Base-by-base conservation (phyloP, 2,797 vertebrate species). In the Antennarius maculatus region DNA sequence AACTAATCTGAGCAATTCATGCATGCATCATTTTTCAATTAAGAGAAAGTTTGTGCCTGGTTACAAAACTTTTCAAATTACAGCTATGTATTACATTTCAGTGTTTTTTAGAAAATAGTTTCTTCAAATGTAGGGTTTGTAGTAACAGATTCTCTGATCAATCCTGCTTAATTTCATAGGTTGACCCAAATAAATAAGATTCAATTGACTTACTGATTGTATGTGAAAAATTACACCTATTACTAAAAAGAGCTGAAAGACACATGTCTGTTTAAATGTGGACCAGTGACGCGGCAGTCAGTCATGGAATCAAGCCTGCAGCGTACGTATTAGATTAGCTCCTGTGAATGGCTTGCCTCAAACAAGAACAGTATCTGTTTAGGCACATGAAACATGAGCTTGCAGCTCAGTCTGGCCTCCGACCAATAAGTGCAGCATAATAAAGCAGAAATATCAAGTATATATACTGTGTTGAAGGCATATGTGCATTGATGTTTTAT, bases 401-500 rank as follows among this genome's bases (percentile, higher is more conserved):
- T 13, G 42, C 6, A 15, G 14, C 12, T 43, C 14, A 14, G 5
- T 15, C 45, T 46, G 7, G 45, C 8, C 12, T n/a, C 16, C 45
- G 8, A 16, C 1, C n/a, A 3, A 46, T n/a, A 5, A 46, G 45
- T 46, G 45, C 12, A n/a, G 45, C n/a, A 16, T 64, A n/a, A 10
- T 60, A 13, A 41, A 43, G 34, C 16, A 12, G 47, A 34, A 2
- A 34, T 34, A 34, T 34, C 5, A 34, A 34, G 7, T 34, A 34
- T 34, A 8, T 34, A 34, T 34, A 8, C 31, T 34, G 7, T 34
- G 7, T 13, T 2, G 14, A 48, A 46, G 4, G 13, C 16, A 41
- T 14, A 13, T 28, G 14, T 64, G 18, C 31, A 73, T 37, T 70
- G 61, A 60, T 39, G 7, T 16, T 79, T 17, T 75, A 5, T 77